Evolutionary conservation across 1,140 invertebrate genomes (phyloP).

Genomic region (Lerema accius): DNA sequence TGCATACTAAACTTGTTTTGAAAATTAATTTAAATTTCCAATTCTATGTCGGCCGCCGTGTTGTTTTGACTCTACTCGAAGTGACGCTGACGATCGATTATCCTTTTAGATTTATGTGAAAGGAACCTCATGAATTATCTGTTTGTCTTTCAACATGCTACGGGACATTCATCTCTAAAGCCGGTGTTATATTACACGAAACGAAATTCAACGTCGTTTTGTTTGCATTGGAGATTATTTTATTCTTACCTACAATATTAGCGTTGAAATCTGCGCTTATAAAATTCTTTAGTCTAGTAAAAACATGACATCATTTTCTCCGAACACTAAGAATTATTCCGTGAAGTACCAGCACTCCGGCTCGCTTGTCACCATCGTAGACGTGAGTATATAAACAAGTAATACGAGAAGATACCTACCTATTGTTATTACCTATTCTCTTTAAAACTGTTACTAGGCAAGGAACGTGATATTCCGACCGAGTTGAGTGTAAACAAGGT

Average conservation of each 20-base stretch:
- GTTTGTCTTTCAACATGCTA: conserved; percentile 2
- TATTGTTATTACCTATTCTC: conserved; percentile 21
- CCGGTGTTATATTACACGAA: too few relatives aligned
- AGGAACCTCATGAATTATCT: conserved; percentile 7
- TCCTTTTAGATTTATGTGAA: conserved; percentile 10
- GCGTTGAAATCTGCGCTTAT: too few relatives aligned
- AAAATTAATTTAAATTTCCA: conserved; percentile 31
- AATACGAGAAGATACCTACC: conserved; percentile 34
- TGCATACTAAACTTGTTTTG: conserved; percentile 29
- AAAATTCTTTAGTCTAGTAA: conserved; percentile 2
- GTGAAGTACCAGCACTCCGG: conserved; percentile 44
- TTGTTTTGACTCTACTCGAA: conserved; percentile 19
- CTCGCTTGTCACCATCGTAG: conserved; percentile 51
- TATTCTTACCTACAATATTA: too few relatives aligned
- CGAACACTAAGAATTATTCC: conserved; percentile 36
- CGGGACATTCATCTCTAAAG: too few relatives aligned
- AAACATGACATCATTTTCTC: conserved; percentile 31
- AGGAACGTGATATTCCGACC: conserved; percentile 31
- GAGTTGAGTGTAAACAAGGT: conserved; percentile 32
- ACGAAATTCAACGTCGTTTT: too few relatives aligned
- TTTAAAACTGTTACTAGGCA: conserved; percentile 39
- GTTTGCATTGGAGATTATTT: too few relatives aligned
- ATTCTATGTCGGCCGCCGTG: conserved; percentile 11
- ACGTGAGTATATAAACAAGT: conserved; percentile 46
- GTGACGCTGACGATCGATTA: conserved; percentile 4